Conservation (phyloP, 1,140 invertebrate genomes). For the Pentalonia nigronervosa region DNA sequence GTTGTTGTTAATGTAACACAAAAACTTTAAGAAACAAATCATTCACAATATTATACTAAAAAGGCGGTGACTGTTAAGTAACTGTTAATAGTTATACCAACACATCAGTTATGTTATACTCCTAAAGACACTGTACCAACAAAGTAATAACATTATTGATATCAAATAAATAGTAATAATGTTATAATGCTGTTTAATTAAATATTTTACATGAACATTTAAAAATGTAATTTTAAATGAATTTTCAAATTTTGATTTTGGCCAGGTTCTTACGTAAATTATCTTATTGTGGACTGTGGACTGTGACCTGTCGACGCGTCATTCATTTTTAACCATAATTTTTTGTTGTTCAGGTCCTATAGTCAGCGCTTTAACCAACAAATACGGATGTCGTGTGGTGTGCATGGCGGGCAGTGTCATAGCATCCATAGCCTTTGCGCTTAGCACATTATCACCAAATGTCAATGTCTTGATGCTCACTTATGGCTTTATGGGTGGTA, state of each 20-base stretch:
- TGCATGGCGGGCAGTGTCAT: slow-evolving; percentile 90
- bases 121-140: too few species aligned
- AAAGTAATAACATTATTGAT: too few species aligned
- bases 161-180: too few species aligned
- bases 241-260: background rate
- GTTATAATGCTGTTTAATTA: background rate
- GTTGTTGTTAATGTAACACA: too few species aligned
- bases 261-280: background rate
- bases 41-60: too few species aligned
- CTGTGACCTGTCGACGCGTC: background rate
- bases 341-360: slow-evolving; percentile 76
- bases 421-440: slow-evolving; percentile 83
- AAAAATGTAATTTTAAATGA: background rate
- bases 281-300: background rate
- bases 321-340: background rate
- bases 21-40: too few species aligned
- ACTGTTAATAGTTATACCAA: too few species aligned
- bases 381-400: slow-evolving; percentile 90
- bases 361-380: slow-evolving; percentile 94
- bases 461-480: slow-evolving; percentile 91
- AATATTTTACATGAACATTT: background rate
- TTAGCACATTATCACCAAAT: slow-evolving; percentile 85
- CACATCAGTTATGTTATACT: too few species aligned
- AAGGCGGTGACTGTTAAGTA: too few species aligned
- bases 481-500: slow-evolving; percentile 93